phyloP scores from a whole-genome alignment of 1,140 invertebrate species.

The Trachymyrmex septentrionalis region DNA sequence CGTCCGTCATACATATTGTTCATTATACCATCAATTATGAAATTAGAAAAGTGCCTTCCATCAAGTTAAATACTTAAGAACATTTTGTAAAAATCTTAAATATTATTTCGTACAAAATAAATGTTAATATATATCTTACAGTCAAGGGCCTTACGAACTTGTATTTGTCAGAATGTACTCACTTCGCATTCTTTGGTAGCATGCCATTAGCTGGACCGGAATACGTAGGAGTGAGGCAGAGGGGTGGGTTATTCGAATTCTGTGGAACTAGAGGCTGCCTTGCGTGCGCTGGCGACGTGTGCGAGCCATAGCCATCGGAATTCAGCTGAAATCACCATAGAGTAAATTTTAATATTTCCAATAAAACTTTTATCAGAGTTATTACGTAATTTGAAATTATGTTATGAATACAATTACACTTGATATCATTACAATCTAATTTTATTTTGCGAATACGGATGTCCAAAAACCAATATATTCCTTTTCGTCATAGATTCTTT shows the following conservation, averaged over 20 bases:
- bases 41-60: not conserved
- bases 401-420: not conserved
- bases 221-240: constrained; percentile 86
- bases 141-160: constrained; percentile 55
- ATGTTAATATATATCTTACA: not conserved
- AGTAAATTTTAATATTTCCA: constrained; percentile 29
- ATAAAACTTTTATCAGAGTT: not conserved
- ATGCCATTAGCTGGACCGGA: constrained; percentile 82
- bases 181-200: constrained; percentile 96
- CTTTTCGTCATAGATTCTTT: not conserved
- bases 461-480: not conserved
- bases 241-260: constrained; percentile 87
- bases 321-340: constrained; percentile 88
- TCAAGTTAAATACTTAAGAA: not conserved
- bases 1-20: not conserved
- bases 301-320: constrained; percentile 93
- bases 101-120: not conserved
- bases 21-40: not conserved
- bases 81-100: not conserved
- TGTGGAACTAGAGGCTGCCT: constrained; percentile 89
- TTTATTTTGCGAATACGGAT: not conserved
- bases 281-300: constrained; percentile 93
- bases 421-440: not conserved
- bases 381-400: constrained; percentile 7
- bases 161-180: constrained; percentile 86